These are phyloP conservation scores for Plagodis dolabraria DNA, from an alignment of 2,888 invertebrate genomes.

Conservation along the genomic window DNA sequence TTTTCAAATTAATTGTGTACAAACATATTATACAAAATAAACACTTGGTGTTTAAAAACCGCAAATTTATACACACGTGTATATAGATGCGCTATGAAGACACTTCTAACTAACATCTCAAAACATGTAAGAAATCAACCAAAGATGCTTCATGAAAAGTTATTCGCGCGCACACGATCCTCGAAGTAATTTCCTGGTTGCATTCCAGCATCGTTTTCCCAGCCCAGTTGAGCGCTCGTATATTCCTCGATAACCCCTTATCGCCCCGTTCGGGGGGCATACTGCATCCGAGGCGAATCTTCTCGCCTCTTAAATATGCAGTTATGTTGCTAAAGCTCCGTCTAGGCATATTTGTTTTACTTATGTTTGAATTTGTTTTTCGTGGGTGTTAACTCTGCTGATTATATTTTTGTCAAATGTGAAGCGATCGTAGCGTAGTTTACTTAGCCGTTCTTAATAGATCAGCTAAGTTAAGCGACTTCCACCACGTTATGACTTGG, in stretches of 20 bases:
- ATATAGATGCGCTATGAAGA: too few relatives aligned
- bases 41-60: too few relatives aligned
- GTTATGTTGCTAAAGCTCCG: slow-evolving; percentile 27
- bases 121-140: too few relatives aligned
- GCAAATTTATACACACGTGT: too few relatives aligned
- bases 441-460: too few relatives aligned
- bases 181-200: slow-evolving; percentile 23
- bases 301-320: slow-evolving; percentile 35
- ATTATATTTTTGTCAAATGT: too few relatives aligned
- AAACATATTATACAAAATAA: too few relatives aligned
- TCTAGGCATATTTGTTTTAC: slow-evolving; percentile 22
- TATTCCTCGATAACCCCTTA: slow-evolving; percentile 68
- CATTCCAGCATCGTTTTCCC: slow-evolving; percentile 16
- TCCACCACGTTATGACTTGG: too few relatives aligned
- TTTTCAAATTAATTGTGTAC: too few relatives aligned
- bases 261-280: slow-evolving; percentile 52
- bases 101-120: too few relatives aligned
- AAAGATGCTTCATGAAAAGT: background rate
- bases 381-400: background rate
- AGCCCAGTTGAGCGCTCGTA: slow-evolving; percentile 41
- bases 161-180: slow-evolving; percentile 1
- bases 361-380: slow-evolving; percentile 6
- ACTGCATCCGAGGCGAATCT: slow-evolving; percentile 35
- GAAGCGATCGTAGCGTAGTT: too few relatives aligned
- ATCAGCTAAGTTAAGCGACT: too few relatives aligned